These are phyloP conservation scores for Monomorium pharaonis DNA, from an alignment of 1,140 invertebrate species.

Conservation along the genomic window DNA sequence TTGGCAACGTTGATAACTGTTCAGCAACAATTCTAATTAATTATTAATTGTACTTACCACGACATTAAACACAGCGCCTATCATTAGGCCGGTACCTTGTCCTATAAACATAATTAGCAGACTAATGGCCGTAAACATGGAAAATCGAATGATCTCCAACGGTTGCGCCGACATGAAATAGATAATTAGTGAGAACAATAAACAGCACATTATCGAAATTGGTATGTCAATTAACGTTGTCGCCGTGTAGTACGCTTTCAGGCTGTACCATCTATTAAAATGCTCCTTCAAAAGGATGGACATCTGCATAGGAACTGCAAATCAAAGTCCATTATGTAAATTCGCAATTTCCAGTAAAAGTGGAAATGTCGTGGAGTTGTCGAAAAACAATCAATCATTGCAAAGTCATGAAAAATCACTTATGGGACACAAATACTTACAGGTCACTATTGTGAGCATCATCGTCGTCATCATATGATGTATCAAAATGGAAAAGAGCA, in stretches of 20 bases:
- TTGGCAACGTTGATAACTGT: not conserved
- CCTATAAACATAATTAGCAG: slow-evolving; percentile 94
- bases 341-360: not conserved
- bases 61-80: slow-evolving; percentile 93
- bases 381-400: not conserved
- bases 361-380: too few relatives aligned
- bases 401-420: not conserved
- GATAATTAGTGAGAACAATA: slow-evolving; percentile 92
- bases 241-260: slow-evolving; percentile 96
- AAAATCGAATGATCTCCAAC: slow-evolving; percentile 90
- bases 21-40: slow-evolving; percentile 29
- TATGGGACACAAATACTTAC: slow-evolving; percentile 85
- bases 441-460: slow-evolving; percentile 94
- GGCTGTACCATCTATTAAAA: slow-evolving; percentile 98
- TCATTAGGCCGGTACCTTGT: slow-evolving; percentile 94
- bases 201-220: slow-evolving; percentile 90
- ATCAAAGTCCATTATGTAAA: not conserved
- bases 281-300: slow-evolving; percentile 96
- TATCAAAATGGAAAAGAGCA: slow-evolving; percentile 92
- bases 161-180: slow-evolving; percentile 96
- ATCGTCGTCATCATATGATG: slow-evolving; percentile 94
- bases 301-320: slow-evolving; percentile 97
- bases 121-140: slow-evolving; percentile 93
- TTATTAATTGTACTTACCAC: slow-evolving; percentile 87
- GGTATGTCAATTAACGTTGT: slow-evolving; percentile 94